These are phyloP conservation scores for Numida meleagris DNA, from an alignment of 2,113 vertebrate genomes.

Conservation along the genomic window DNA sequence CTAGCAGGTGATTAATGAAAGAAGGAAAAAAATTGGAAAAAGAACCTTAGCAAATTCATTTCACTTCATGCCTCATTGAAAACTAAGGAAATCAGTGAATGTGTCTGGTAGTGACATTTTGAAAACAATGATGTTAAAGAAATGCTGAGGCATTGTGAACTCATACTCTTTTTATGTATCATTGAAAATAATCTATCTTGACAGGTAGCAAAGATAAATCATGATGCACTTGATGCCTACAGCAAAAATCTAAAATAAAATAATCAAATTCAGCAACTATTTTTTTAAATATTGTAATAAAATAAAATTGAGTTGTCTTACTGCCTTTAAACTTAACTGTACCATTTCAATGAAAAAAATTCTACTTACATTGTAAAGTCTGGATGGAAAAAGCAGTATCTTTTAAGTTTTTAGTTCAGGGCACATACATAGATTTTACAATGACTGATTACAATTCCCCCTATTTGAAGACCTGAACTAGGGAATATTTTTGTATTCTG, in stretches of 20 bases:
- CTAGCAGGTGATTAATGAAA: not conserved
- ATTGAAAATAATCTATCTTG: not conserved
- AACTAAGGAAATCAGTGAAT: not conserved
- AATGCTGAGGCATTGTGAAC: not conserved
- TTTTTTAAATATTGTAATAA: not conserved
- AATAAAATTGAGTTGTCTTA: not conserved
- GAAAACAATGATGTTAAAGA: not conserved
- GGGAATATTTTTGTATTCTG: not conserved
- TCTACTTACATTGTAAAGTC: not conserved
- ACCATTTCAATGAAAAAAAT: not conserved
- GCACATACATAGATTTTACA: not conserved
- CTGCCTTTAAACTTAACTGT: not conserved
- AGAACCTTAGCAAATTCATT: not conserved
- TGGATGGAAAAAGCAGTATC: not conserved
- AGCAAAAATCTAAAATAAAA: not conserved
- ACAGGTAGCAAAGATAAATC: not conserved
- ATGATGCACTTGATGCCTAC: not conserved
- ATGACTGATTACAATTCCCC: not conserved
- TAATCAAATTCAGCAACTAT: not conserved
- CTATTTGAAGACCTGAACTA: not conserved
- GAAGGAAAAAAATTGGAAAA: not conserved
- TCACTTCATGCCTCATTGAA: not conserved
- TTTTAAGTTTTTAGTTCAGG: not conserved
- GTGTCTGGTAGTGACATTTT: not conserved
- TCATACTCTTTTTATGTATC: not conserved